Conservation (phyloP, 1,140 invertebrate species). For the Cryptotermes secundus region DNA sequence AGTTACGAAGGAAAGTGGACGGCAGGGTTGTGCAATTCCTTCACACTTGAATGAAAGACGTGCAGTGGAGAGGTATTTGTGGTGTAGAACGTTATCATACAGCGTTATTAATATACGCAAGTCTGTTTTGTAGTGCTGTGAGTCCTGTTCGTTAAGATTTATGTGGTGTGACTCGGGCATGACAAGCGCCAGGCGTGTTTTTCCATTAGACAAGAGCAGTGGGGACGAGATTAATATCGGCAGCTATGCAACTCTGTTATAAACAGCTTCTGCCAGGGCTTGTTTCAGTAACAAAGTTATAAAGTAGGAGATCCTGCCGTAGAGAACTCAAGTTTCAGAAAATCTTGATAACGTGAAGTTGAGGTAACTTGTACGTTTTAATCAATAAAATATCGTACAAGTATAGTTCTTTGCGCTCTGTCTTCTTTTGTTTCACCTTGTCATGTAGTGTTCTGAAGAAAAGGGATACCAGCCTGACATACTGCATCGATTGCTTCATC, state of each 20-base stretch:
- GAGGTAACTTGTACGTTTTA: neutral
- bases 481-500: no score
- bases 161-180: neutral
- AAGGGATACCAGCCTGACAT: neutral
- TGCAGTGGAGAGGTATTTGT: neutral
- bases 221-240: neutral
- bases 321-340: neutral
- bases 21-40: neutral
- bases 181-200: neutral
- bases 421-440: neutral
- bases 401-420: neutral
- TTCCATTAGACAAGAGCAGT: neutral
- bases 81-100: neutral
- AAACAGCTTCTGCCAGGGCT: neutral
- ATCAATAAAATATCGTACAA: neutral
- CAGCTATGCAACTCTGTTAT: neutral
- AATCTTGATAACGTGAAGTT: neutral
- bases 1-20: no score
- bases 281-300: neutral
- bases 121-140: neutral
- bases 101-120: neutral
- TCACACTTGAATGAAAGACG: neutral
- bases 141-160: neutral
- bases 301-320: neutral
- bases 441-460: neutral